These are phyloP conservation scores for Danionella cerebrum DNA, from an alignment of 2,113 vertebrate species.

Conservation along the genomic window DNA sequence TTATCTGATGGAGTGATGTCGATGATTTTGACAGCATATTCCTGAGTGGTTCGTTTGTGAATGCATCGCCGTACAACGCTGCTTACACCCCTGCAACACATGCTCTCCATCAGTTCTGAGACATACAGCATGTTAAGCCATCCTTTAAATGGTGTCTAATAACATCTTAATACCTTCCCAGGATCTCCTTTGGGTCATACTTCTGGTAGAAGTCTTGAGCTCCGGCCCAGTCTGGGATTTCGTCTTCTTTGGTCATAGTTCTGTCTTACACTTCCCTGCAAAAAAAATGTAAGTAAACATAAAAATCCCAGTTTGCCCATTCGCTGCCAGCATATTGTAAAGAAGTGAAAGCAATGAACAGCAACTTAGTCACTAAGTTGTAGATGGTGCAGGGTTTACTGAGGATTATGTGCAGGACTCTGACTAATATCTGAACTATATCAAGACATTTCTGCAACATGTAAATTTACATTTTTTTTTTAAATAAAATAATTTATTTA, in stretches of 20 bases:
- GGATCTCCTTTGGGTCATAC: slow-evolving; percentile 90
- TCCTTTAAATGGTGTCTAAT: too few relatives aligned
- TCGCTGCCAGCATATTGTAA: background rate
- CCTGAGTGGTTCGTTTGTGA: slow-evolving; percentile 72
- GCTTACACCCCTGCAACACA: slow-evolving; percentile 80
- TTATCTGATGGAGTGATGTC: slow-evolving; percentile 89
- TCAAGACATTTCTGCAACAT: too few relatives aligned
- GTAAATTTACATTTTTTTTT: too few relatives aligned
- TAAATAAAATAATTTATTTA: too few relatives aligned
- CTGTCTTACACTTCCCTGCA: background rate
- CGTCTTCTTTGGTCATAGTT: slow-evolving; percentile 70
- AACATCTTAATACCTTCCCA: slow-evolving; percentile 55
- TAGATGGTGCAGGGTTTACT: too few relatives aligned
- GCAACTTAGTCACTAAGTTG: too few relatives aligned
- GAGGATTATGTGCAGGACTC: too few relatives aligned
- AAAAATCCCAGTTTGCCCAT: background rate
- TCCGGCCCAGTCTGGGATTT: slow-evolving; percentile 75
- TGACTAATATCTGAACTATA: too few relatives aligned
- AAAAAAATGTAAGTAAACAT: background rate
- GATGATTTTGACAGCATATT: slow-evolving; percentile 92
- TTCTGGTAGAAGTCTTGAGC: slow-evolving; percentile 90
- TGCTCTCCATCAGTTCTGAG: background rate
- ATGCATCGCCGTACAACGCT: slow-evolving; percentile 89
- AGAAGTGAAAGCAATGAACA: too few relatives aligned
- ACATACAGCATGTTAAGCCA: too few relatives aligned